A percentile compares a stretch with the other conserved stretches of the same genome.
Evolutionary conservation across 2,113 vertebrate species (phyloP).

Genomic region (Anoplopoma fimbria): DNA sequence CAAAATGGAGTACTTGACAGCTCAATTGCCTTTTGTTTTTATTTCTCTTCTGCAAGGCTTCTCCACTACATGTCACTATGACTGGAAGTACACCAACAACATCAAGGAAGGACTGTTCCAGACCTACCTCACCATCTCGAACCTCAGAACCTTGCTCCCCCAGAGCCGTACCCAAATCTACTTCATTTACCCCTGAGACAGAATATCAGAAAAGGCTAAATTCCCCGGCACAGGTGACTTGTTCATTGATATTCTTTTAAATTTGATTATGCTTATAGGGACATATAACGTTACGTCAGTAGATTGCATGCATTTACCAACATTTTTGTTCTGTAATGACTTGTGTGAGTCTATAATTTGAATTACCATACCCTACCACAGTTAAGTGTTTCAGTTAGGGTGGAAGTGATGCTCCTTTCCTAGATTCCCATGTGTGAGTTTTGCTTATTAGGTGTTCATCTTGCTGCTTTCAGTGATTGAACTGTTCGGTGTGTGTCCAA

Average conservation of each 20-base stretch:
- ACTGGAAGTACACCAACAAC: conserved; percentile 61
- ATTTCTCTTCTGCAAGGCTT: conserved; percentile 36
- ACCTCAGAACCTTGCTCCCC: conserved; percentile 21
- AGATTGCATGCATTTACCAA: not conserved
- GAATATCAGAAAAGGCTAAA: conserved; percentile 53
- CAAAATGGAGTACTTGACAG: not conserved
- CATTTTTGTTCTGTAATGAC: not conserved
- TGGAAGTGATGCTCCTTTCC: not conserved
- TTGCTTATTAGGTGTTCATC: not conserved
- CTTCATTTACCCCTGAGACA: conserved; percentile 60
- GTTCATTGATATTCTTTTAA: not conserved
- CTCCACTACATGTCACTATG: conserved; percentile 56
- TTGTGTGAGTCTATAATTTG: not conserved
- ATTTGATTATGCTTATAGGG: not conserved
- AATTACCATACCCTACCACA: not conserved
- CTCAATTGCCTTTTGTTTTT: not conserved
- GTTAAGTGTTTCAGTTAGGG: not conserved
- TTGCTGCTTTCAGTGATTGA: not conserved
- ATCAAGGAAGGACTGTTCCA: conserved; percentile 51
- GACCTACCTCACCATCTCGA: conserved; percentile 27
- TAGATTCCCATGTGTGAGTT: not conserved
- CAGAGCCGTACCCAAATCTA: conserved; percentile 61
- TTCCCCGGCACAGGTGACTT: conserved; percentile 68
- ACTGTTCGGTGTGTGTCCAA: not conserved
- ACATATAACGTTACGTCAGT: not conserved